Evolutionary conservation across 2,888 invertebrate species (phyloP).

Genomic region (Ceratothoa steindachneri): DNA sequence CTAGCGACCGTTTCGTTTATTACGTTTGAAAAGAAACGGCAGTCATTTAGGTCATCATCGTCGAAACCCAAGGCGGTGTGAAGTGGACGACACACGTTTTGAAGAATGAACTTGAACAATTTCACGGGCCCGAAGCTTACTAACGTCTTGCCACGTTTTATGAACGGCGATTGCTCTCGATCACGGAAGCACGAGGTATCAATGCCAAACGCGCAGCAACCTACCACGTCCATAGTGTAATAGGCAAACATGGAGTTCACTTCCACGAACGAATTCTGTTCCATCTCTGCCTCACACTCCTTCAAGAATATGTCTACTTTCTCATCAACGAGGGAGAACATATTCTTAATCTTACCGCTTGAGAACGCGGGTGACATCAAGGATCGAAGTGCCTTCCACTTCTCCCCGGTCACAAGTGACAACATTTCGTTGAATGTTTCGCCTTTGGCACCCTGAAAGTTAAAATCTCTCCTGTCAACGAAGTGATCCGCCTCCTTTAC

Average conservation of each 20-base stretch:
- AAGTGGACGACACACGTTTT: not conserved
- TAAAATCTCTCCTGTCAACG: not conserved
- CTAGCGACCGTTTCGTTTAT: not conserved
- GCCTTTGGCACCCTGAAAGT: not conserved
- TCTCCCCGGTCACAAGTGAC: not conserved
- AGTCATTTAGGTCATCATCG: too few species aligned
- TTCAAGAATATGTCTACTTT: not conserved
- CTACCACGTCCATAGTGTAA: not conserved
- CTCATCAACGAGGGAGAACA: not conserved
- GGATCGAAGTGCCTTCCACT: not conserved
- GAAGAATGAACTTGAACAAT: not conserved
- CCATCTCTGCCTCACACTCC: not conserved
- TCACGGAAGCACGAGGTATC: not conserved
- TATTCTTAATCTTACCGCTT: not conserved
- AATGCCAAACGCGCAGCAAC: not conserved
- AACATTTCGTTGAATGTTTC: not conserved
- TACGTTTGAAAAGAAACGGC: not conserved
- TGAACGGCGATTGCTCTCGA: not conserved
- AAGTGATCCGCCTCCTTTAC: not conserved
- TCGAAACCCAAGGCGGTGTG: not conserved
- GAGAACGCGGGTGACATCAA: not conserved
- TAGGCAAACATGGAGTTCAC: not conserved
- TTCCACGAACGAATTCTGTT: not conserved
- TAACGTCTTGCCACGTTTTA: not conserved
- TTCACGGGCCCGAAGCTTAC: not conserved